Conservation (phyloP, 2,888 invertebrate genomes). For the Empis stercorea region DNA sequence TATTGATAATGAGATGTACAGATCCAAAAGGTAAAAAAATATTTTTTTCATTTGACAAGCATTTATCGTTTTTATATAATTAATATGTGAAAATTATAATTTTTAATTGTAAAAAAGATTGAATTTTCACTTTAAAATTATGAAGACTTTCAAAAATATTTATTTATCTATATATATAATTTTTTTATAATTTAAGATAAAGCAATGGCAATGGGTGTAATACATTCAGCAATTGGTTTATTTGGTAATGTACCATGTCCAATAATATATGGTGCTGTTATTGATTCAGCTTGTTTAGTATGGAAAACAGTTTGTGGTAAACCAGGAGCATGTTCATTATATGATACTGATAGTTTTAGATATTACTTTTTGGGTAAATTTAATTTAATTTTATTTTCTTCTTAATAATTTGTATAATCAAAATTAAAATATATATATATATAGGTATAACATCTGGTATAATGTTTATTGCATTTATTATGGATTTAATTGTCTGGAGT, state of each 20-base stretch:
- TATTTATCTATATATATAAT: too few relatives aligned
- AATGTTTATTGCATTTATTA: conserved; percentile 74
- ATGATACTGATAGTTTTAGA: conserved; percentile 70
- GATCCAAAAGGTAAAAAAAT: conserved; percentile 52
- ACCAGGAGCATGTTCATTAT: conserved; percentile 76
- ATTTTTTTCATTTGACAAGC: too few relatives aligned
- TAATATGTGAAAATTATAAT: too few relatives aligned
- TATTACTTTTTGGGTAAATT: conserved; percentile 70
- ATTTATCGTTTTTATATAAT: too few relatives aligned
- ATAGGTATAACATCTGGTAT: conserved; percentile 75
- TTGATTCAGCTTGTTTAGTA: conserved; percentile 81
- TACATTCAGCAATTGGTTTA: conserved; percentile 84
- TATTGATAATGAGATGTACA: conserved; percentile 80
- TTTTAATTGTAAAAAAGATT: too few relatives aligned
- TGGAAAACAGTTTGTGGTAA: conserved; percentile 73
- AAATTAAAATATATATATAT: too few relatives aligned
- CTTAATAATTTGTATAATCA: not conserved
- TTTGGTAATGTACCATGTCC: conserved; percentile 93
- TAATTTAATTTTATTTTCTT: not conserved
- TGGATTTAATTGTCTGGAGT: conserved; percentile 81
- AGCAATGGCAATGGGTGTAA: conserved; percentile 87
- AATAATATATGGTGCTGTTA: conserved; percentile 84
- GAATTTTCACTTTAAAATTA: too few relatives aligned
- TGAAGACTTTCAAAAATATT: too few relatives aligned
- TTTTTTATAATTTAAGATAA: conserved; percentile 48